Percentiles rank a stretch among this genome's conserved stretches.
Evolutionary conservation across 2,888 invertebrate genomes (phyloP).

Genomic region (Drosophila kuntzei): DNA sequence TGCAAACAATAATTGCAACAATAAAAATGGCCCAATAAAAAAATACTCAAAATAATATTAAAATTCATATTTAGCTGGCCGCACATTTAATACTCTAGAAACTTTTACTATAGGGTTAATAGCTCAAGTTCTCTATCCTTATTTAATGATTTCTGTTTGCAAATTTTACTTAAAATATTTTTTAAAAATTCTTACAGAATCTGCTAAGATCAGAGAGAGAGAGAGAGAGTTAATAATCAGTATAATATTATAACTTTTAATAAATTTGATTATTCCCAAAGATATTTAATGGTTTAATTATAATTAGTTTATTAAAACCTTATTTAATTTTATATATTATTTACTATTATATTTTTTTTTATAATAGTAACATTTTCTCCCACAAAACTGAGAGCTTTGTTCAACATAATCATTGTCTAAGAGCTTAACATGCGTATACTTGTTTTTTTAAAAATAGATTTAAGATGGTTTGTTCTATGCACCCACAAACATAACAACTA

Average conservation of each 20-base stretch:
- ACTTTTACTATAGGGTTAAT: too few species aligned
- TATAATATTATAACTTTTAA: too few species aligned
- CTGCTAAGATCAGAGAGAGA: too few species aligned
- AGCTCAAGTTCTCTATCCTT: slow-evolving; percentile 30
- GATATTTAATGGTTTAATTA: too few species aligned
- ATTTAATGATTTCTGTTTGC: too few species aligned
- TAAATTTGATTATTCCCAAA: too few species aligned
- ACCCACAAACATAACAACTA: slow-evolving; percentile 3
- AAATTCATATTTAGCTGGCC: neutral
- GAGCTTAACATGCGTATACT: slow-evolving; percentile 18
- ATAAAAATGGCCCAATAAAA: slow-evolving; percentile 65
- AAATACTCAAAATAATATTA: slow-evolving; percentile 32
- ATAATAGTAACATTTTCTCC: neutral
- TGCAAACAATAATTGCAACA: slow-evolving; percentile 74
- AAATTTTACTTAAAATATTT: too few species aligned
- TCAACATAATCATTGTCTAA: neutral
- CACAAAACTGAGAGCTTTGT: slow-evolving; percentile 2
- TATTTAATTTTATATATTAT: too few species aligned
- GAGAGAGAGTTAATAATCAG: too few species aligned
- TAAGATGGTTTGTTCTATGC: slow-evolving; percentile 2
- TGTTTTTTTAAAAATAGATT: slow-evolving; percentile 3
- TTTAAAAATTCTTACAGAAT: too few species aligned
- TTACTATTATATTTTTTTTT: neutral
- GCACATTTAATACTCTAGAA: slow-evolving; percentile 40
- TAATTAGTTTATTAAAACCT: too few species aligned